A percentile compares a stretch with the other conserved stretches of the same genome.
Conservation (phyloP, 2,113 vertebrate genomes). For the Dromaius novaehollandiae region DNA sequence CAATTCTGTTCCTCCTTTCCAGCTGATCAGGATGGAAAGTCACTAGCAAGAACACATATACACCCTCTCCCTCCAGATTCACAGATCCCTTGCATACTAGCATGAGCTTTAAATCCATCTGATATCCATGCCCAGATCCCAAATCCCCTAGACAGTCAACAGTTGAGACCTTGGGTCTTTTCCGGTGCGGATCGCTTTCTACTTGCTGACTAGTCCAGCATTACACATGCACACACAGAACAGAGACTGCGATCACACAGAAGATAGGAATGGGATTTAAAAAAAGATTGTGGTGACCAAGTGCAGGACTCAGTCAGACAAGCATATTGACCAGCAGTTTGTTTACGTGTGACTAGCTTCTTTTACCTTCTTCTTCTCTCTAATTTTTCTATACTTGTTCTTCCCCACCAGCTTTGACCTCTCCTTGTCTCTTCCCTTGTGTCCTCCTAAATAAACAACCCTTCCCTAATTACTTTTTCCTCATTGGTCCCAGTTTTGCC, state of each 20-base stretch:
- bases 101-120: background rate
- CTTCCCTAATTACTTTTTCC: background rate
- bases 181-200: background rate
- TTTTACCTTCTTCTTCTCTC: background rate
- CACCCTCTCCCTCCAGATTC: background rate
- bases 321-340: background rate
- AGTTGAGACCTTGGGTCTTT: background rate
- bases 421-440: background rate
- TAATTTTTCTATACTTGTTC: background rate
- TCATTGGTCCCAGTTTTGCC: background rate
- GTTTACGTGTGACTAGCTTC: background rate
- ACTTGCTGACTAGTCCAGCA: background rate
- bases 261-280: background rate
- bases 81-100: background rate
- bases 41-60: background rate
- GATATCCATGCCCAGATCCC: background rate
- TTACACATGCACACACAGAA: background rate
- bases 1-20: background rate
- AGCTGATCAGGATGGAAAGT: background rate
- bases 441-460: background rate
- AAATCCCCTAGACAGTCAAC: background rate
- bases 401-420: background rate
- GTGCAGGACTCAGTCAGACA: background rate
- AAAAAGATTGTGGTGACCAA: background rate
- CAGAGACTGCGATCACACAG: rapidly evolving